Conservation (phyloP, 2,113 vertebrate genomes). For the Dromas ardeola region DNA sequence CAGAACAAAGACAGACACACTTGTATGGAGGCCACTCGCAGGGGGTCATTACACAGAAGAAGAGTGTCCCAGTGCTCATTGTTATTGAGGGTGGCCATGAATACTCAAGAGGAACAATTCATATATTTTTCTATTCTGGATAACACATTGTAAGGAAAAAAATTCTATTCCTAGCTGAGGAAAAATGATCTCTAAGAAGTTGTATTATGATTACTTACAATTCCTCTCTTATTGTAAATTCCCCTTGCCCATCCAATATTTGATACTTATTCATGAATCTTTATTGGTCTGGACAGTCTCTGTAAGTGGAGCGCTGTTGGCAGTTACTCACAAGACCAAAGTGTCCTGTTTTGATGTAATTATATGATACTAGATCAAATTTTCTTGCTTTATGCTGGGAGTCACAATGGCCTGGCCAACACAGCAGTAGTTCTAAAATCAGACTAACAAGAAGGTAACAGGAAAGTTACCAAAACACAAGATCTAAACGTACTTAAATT, state of each 20-base stretch:
- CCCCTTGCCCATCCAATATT: neutral
- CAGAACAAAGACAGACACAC: neutral
- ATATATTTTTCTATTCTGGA: neutral
- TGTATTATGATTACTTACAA: neutral
- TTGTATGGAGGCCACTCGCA: neutral
- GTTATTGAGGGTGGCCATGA: neutral
- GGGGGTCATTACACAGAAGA: neutral
- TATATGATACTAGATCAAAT: neutral
- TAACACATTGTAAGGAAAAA: neutral
- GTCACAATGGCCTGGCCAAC: neutral
- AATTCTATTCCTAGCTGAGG: neutral
- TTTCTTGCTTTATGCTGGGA: neutral
- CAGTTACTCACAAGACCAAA: neutral
- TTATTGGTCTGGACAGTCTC: neutral
- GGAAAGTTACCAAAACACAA: neutral
- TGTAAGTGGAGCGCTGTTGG: neutral
- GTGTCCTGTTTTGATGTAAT: neutral
- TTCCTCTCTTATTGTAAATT: neutral
- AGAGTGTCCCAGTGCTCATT: neutral
- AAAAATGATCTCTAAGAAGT: neutral
- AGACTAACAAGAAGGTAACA: neutral
- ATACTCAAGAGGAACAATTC: neutral
- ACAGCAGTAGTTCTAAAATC: neutral
- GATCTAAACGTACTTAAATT: neutral
- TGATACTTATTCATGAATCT: neutral